Conservation (phyloP, 1,140 invertebrate genomes). For the Laodelphax striatellus region DNA sequence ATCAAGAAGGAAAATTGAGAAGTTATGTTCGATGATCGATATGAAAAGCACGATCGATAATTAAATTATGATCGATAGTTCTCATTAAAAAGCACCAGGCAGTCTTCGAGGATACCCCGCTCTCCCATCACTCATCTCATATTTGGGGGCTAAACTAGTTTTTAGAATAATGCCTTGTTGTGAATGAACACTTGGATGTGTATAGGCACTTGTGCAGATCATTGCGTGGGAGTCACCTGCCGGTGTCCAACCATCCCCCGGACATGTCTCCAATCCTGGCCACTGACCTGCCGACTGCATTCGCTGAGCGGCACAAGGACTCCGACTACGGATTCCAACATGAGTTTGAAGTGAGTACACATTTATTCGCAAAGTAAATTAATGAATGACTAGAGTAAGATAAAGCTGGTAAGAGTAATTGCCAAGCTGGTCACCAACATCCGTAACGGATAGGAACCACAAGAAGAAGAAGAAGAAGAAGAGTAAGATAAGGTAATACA, state of each 20-base stretch:
- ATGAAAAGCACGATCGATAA: no score
- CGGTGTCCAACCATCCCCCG: conserved; percentile 54
- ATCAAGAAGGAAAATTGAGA: no score
- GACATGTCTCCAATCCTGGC: conserved; percentile 69
- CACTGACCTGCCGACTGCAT: conserved; percentile 55
- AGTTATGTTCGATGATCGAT: no score
- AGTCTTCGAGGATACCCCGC: no score
- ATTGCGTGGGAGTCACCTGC: conserved; percentile 49
- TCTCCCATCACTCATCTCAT: neutral
- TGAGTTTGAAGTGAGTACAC: conserved; percentile 49
- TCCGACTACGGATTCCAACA: conserved; percentile 81
- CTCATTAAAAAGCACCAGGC: no score
- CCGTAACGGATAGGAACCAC: no score
- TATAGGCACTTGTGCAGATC: conserved; percentile 43
- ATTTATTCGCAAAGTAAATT: neutral
- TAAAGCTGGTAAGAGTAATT: no score
- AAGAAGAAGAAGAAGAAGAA: no score
- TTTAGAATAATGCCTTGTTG: neutral
- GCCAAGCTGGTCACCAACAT: no score
- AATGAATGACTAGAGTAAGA: no score
- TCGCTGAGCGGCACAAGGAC: conserved; percentile 67
- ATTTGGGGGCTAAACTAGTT: neutral
- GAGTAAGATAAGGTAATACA: no score
- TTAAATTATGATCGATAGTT: no score
- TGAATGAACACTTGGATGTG: neutral